Base-by-base conservation (phyloP, 2,888 invertebrate genomes). In the Strigamia transsilvanica region DNA sequence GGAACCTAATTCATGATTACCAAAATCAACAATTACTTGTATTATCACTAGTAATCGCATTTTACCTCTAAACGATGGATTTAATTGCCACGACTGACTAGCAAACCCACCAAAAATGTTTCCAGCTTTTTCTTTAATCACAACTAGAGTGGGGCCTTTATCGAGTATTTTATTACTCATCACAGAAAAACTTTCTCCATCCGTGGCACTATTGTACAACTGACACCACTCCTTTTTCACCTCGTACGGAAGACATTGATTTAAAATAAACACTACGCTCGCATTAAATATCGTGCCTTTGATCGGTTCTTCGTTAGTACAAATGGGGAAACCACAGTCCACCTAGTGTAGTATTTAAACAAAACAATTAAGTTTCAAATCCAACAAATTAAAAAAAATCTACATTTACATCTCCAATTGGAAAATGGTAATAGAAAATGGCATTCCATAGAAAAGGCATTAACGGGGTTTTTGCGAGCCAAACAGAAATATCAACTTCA, bases 61-160 rank as follows among this genome's bases (percentile, higher is more conserved):
- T 83, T 84, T 87, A 90, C 94, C 97, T 82, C 89, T 90, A 88
- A 94, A 97, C 86, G 93, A 93, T 10, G 97, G 93, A 15, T 93
- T 89, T 32, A 94, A 87, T 0, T 90, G 87, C 96, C 96, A 97
- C 81, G 93, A 91, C 21, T 91, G 91, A 0, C 95, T 91, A 0
- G 95, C 95, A 90, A 93, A 98, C 13, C 95, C 97, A 0, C 97
- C 98, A 90, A 98, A 98, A 46, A 96, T 92, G 87, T 94, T 91
- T 10, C 94, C 94, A 84, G 92, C 91, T 84, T 91, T 91, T 87
- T 96, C 95, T 83, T 86, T 86, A 2, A 98, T 90, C 56, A 98
- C 92, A 5, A 98, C 88, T 0, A 98, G 89, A 0, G 94, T 94
- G 0, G 89, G 88, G 4, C 89, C 89, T 81, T 87, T 84, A 18